Base-by-base conservation (phyloP, 2,797 vertebrate genomes). In the Melanotaenia boesemani region DNA sequence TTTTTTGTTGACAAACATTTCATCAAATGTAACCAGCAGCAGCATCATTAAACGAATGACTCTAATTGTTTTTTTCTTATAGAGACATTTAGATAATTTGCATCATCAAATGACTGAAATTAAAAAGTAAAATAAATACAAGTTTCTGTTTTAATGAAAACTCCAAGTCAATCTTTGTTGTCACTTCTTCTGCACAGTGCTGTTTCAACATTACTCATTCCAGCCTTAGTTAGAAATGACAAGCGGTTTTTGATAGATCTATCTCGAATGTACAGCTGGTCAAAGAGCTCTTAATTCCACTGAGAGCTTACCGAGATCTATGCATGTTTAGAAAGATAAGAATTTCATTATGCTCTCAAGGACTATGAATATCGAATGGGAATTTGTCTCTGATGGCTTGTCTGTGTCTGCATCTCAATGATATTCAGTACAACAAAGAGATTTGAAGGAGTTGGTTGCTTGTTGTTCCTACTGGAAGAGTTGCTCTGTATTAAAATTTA, bases 281-380 rank as follows among this genome's bases (percentile, higher is more conserved):
- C 75, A 67, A 79, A 85, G 64, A 79, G 81, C 63, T 77, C 50
- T 77, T 77, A 79, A 77, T 89, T 86, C 85, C 69, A 63, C 67
- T 0, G 46, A 86, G 85, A 80, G 79, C 80, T 70, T 22, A 73
- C 67, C 22, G 62, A 87, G 81, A 89, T 90, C 89, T 89, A 77
- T 83, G 85, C 86, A 84, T 89, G 89, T 84, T 90, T 85, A 75
- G 83, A 83, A 80, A 90, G 87, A 92, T 93, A 91, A 87, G 84
- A 82, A 86, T 91, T 86, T 85, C 83, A 89, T 89, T 90, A 82
- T 89, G 84, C 87, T 88, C 86, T 85, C 87, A 86, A 90, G 84
- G 87, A 85, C 85, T 87, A 84, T 79, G 74, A 84, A 89, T 90
- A 89, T 91, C 70, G 63, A 89, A 81, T 65, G 82, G 82, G 85